These are phyloP conservation scores for Leptinotarsa rubiginosa DNA, from an alignment of 2,888 invertebrate species.

Conservation along the genomic window DNA sequence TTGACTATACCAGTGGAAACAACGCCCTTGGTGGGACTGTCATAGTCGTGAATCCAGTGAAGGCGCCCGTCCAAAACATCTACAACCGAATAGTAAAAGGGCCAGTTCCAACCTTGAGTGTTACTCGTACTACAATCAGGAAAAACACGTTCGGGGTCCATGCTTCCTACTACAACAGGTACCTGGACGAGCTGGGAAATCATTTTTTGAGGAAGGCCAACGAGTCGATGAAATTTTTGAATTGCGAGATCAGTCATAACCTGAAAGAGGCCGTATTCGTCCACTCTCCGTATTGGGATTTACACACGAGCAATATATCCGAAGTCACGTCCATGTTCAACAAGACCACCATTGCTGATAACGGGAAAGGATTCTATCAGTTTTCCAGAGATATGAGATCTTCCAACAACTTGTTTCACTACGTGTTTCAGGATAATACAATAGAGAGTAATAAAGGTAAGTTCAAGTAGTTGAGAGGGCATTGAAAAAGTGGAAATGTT, in stretches of 20 bases:
- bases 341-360: slow-evolving; percentile 85
- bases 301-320: slow-evolving; percentile 86
- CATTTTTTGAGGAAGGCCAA: slow-evolving; percentile 89
- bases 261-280: slow-evolving; percentile 83
- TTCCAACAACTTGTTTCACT: slow-evolving; percentile 97
- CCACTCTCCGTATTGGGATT: slow-evolving; percentile 88
- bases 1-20: slow-evolving; percentile 83
- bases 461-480: background rate
- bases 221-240: slow-evolving; percentile 84
- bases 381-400: slow-evolving; percentile 93
- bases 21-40: slow-evolving; percentile 86
- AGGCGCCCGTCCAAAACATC: slow-evolving; percentile 79
- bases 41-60: slow-evolving; percentile 79
- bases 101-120: slow-evolving; percentile 80
- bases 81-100: slow-evolving; percentile 81
- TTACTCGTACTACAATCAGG: slow-evolving; percentile 80
- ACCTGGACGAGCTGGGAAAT: slow-evolving; percentile 86
- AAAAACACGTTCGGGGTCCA: slow-evolving; percentile 85
- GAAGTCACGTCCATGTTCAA: slow-evolving; percentile 93
- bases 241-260: slow-evolving; percentile 86
- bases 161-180: slow-evolving; percentile 90
- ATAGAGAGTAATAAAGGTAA: slow-evolving; percentile 81
- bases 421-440: slow-evolving; percentile 87
- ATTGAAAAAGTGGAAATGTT: background rate
- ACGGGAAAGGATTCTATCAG: slow-evolving; percentile 88